Evolutionary conservation across 1,140 invertebrate species (phyloP), one percentile per base, ranked within the genome.

Genomic region (Nebria ingens): DNA sequence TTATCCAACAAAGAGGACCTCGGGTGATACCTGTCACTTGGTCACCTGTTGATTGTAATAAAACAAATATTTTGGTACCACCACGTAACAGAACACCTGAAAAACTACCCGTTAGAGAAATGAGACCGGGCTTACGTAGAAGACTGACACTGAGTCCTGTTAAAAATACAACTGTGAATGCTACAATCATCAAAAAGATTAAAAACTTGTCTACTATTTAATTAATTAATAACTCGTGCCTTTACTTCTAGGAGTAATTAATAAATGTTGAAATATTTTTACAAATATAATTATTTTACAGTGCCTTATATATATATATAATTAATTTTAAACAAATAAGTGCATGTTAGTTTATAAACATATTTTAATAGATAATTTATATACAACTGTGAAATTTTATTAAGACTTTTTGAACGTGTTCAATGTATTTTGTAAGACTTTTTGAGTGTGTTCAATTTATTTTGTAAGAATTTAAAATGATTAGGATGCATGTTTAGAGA

Each of bases 141-240:
- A 19, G 62, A 34, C 55, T 64, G 15, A 60, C 57, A 38, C 50
- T 64, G 51, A 64, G 61, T 50, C 62, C 62, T 2, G 59, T 20
- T 2, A 57, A 59, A 53, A 57, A 52, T 51, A 53, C 23, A 55
- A 17, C 45, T 19, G 13, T 20, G 17, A 57, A 20, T 3, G 20
- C 17, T 42, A 34, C 4, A 21, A 11, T 20, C 17, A 54, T 13
- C 19, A 25, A 23, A 19, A 2, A 11, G 3, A 6, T 23, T 34
- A 38, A 38, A 3, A 54, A 4, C 6, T 11, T 34, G 2, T 54
- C 2, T 15, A n/a, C n/a, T n/a, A n/a, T n/a, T n/a, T n/a, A n/a
- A n/a, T 54, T 17, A 54, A 20, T 19, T 42, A 42, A 11, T 17
- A 38, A 38, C 21, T 4, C n/a, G 3, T 3, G 2, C 2, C 25